Evolutionary conservation across 2,113 vertebrate genomes (phyloP).

Genomic region (Tetrao urogallus): DNA sequence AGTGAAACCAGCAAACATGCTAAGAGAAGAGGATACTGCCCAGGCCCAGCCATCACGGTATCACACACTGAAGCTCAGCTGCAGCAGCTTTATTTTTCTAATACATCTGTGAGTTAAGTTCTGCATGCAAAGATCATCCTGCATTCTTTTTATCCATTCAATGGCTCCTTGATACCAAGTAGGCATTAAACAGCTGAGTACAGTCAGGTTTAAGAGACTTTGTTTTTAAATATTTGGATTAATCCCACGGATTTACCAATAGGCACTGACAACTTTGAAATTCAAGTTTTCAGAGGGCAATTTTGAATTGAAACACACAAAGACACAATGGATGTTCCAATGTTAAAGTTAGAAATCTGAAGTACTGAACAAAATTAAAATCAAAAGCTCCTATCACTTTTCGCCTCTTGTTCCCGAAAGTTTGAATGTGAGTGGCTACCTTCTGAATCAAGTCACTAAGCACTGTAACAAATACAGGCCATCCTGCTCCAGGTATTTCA

Average conservation of each 20-base stretch:
- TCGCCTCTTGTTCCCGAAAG: not conserved
- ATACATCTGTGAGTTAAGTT: not conserved
- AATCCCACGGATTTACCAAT: not conserved
- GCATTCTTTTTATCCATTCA: not conserved
- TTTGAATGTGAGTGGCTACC: not conserved
- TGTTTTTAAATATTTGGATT: not conserved
- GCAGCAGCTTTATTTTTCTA: not conserved
- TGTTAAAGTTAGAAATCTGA: not conserved
- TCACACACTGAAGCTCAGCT: not conserved
- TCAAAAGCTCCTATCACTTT: not conserved
- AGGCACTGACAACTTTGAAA: not conserved
- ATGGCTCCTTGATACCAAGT: not conserved
- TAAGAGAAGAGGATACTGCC: not conserved
- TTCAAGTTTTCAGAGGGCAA: not conserved
- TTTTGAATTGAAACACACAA: not conserved
- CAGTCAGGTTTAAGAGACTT: not conserved
- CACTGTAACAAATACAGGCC: not conserved
- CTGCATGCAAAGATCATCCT: not conserved
- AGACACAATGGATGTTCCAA: not conserved
- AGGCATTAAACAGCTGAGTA: not conserved
- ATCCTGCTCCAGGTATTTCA: not conserved
- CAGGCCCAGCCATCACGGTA: not conserved
- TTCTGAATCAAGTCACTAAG: not conserved
- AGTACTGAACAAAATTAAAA: not conserved
- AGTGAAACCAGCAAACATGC: not conserved